A percentile compares a stretch with the other conserved stretches of the same genome.
These are phyloP conservation scores for Oryzias celebensis DNA, from an alignment of 2,113 vertebrate species.

Conservation along the genomic window DNA sequence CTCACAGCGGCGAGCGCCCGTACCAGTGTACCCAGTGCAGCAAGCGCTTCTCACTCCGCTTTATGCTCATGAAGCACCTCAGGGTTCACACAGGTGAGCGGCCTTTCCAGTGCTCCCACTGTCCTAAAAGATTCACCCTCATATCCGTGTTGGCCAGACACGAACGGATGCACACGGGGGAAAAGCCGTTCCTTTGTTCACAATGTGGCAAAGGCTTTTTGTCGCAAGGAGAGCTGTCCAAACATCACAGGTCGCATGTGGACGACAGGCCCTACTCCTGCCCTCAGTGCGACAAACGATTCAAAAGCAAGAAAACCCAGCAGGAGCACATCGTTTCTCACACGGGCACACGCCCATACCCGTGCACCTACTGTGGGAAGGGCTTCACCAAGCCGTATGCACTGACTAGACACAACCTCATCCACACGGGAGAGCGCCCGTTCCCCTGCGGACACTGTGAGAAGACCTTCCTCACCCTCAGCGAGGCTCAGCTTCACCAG, in stretches of 20 bases:
- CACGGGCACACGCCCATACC: constrained; percentile 66
- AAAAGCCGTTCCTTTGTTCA: constrained; percentile 77
- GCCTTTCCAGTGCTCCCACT: constrained; percentile 71
- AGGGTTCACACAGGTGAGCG: constrained; percentile 69
- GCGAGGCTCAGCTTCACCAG: constrained; percentile 71
- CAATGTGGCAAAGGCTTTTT: constrained; percentile 82
- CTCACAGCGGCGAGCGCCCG: constrained; percentile 72
- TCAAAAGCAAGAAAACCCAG: constrained; percentile 71
- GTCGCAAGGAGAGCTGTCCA: constrained; percentile 78
- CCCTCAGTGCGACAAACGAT: constrained; percentile 68
- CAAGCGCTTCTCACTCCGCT: constrained; percentile 73
- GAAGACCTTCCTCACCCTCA: constrained; percentile 71
- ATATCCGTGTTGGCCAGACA: constrained; percentile 70
- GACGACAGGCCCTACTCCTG: constrained; percentile 77
- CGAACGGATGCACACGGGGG: constrained; percentile 77
- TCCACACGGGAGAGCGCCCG: constrained; percentile 80
- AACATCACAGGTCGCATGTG: constrained; percentile 76
- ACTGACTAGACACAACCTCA: constrained; percentile 70
- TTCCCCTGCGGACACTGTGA: constrained; percentile 73
- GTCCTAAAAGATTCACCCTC: constrained; percentile 73
- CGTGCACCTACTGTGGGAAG: constrained; percentile 72
- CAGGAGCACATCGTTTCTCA: constrained; percentile 70
- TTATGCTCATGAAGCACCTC: constrained; percentile 74
- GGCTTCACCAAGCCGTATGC: constrained; percentile 74
- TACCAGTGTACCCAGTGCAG: constrained; percentile 71